phyloP scores from a whole-genome alignment of 2,113 vertebrate genomes.

The Choloepus hoffmanni region DNA sequence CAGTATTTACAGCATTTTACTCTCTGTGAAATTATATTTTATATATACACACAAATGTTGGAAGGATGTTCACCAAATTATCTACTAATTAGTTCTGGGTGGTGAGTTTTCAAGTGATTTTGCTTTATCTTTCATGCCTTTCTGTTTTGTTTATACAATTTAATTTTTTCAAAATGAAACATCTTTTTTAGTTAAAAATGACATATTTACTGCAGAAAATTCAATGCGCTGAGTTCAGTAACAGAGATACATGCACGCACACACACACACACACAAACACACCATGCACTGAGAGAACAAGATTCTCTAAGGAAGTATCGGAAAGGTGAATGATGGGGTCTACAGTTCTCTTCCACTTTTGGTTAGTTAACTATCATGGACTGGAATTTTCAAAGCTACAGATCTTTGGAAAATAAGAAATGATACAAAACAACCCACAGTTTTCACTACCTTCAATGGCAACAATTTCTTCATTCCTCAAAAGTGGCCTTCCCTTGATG shows the following conservation, averaged over 20 bases:
- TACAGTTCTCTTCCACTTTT: neutral
- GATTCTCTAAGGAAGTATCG: neutral
- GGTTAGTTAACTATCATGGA: neutral
- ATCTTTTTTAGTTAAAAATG: neutral
- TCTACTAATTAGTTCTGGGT: neutral
- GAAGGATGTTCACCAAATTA: conserved; percentile 33
- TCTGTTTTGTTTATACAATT: conserved; percentile 53
- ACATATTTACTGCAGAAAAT: neutral
- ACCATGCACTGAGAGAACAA: neutral
- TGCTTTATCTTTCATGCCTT: neutral
- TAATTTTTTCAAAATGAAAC: conserved; percentile 20
- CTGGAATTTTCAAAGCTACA: neutral
- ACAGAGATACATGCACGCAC: neutral
- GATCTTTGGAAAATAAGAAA: conserved; percentile 50
- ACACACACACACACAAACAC: neutral
- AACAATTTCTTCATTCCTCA: neutral
- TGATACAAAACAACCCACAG: neutral
- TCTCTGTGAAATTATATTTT: conserved; percentile 28
- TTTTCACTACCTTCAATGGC: neutral
- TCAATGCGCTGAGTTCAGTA: neutral
- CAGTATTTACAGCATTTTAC: neutral
- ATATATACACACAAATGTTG: neutral
- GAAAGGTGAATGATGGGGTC: neutral
- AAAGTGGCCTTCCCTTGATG: neutral
- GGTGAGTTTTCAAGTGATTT: neutral